Conservation (phyloP, 2,888 invertebrate genomes). For the Drosophila ezoana region DNA sequence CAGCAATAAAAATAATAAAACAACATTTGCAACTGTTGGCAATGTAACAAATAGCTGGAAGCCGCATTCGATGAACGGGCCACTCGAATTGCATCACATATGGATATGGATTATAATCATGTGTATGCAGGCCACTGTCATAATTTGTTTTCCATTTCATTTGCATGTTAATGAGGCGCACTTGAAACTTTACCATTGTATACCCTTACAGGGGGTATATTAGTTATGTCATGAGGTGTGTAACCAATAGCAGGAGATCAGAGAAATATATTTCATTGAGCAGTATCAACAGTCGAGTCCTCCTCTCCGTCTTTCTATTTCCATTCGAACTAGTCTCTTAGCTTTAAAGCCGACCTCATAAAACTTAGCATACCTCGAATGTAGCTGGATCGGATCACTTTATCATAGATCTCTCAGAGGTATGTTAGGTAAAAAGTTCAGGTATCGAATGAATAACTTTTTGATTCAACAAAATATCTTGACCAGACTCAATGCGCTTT, state of each 20-base stretch:
- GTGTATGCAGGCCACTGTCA: conserved; percentile 62
- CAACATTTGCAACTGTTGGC: conserved; percentile 61
- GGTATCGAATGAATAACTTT: no score
- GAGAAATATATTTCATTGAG: not conserved
- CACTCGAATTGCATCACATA: conserved; percentile 57
- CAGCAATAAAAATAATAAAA: conserved; percentile 29
- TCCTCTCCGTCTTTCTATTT: no score
- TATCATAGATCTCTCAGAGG: no score
- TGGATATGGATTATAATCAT: not conserved
- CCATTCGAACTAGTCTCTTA: no score
- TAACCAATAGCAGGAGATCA: no score
- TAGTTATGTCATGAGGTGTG: not conserved
- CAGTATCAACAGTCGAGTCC: not conserved
- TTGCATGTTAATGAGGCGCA: conserved; percentile 59
- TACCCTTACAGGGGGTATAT: not conserved
- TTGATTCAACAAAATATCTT: no score
- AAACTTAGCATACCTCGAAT: no score
- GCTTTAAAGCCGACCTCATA: no score
- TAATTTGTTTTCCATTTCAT: conserved; percentile 36
- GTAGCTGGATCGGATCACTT: no score
- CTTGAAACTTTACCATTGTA: conserved; percentile 60
- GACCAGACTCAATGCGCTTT: no score
- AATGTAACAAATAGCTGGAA: conserved; percentile 75
- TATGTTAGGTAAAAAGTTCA: no score
- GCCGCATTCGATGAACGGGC: conserved; percentile 53